These are phyloP conservation scores for Columbina picui DNA, from an alignment of 2,113 vertebrate genomes.

Conservation along the genomic window DNA sequence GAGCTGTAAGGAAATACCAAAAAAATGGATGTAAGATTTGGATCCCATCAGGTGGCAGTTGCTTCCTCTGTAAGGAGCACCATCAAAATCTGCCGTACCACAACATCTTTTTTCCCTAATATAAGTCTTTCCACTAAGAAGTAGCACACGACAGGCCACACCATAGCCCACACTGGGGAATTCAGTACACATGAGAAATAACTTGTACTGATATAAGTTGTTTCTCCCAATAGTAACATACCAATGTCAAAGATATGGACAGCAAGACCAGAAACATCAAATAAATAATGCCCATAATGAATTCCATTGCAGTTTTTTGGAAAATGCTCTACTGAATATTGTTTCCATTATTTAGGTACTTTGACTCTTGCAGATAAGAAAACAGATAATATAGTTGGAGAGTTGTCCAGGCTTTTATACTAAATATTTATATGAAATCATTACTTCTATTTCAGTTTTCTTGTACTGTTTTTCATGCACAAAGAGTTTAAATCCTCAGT, in stretches of 20 bases:
- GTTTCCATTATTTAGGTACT: neutral
- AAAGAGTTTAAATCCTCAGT: neutral
- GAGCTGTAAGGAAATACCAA: neutral
- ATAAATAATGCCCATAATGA: neutral
- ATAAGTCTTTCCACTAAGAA: neutral
- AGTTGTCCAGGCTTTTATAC: neutral
- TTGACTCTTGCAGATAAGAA: neutral
- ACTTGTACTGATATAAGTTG: neutral
- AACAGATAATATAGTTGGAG: neutral
- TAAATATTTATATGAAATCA: neutral
- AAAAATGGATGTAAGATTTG: neutral
- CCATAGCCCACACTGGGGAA: fast-evolving
- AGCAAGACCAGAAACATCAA: neutral
- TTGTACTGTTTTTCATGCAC: neutral
- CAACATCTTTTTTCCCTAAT: too few species aligned
- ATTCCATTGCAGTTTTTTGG: neutral
- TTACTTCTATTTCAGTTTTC: neutral
- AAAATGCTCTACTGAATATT: neutral
- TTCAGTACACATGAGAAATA: neutral
- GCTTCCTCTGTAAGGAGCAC: neutral
- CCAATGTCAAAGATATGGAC: neutral
- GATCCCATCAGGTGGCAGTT: neutral
- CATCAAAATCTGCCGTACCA: neutral
- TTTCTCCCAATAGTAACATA: neutral
- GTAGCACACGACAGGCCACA: neutral